Conservation (phyloP, 2,113 vertebrate species). For the Pithys albifrons region DNA sequence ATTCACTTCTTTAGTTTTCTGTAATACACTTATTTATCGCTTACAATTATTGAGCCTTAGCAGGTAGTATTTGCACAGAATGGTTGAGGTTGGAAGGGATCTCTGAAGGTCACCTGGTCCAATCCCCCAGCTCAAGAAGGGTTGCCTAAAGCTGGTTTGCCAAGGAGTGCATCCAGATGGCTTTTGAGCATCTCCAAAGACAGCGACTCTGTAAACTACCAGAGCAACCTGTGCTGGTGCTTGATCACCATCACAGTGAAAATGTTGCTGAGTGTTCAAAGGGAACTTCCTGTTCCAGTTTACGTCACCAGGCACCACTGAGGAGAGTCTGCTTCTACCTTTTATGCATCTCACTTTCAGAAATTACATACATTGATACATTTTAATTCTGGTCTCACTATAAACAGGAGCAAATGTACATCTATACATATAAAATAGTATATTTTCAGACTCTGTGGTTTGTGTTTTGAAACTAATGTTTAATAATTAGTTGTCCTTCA, state of each 20-base stretch:
- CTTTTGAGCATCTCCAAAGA: neutral
- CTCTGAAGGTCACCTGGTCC: neutral
- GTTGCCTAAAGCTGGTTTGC: fast-evolving
- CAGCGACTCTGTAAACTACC: neutral
- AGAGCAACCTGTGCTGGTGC: neutral
- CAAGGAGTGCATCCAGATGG: neutral
- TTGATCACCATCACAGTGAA: fast-evolving
- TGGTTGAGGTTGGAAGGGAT: neutral
- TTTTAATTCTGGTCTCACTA: neutral
- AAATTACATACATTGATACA: neutral
- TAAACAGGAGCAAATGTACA: neutral
- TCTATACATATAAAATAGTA: neutral
- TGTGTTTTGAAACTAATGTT: neutral
- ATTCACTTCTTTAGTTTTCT: neutral
- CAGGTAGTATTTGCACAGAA: neutral
- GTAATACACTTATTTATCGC: neutral
- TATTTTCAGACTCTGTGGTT: neutral
- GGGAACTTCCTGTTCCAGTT: neutral
- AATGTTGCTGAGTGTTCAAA: neutral
- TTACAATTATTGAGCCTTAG: neutral
- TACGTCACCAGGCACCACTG: neutral
- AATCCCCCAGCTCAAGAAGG: neutral
- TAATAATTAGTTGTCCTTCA: neutral
- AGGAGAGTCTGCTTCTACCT: neutral
- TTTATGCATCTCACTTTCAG: neutral